Conservation (phyloP, 2,797 vertebrate genomes). For the Gobio occitaniae region DNA sequence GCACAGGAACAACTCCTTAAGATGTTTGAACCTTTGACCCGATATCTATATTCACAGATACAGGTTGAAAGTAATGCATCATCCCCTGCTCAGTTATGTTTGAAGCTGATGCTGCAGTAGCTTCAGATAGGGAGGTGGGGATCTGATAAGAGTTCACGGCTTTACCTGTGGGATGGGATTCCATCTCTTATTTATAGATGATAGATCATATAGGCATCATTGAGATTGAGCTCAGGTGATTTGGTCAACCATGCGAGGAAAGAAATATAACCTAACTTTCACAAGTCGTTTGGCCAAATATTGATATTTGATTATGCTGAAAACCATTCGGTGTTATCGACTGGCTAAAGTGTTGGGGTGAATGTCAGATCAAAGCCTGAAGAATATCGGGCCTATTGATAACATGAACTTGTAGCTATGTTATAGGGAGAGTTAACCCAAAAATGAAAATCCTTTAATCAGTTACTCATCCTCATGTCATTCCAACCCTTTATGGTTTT, state of each 20-base stretch:
- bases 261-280: neutral
- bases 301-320: neutral
- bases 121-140: neutral
- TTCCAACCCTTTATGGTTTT: neutral
- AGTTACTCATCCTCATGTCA: neutral
- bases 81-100: neutral
- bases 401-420: neutral
- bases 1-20: neutral
- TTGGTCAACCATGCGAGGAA: neutral
- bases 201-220: constrained; percentile 14
- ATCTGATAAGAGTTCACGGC: constrained; percentile 27
- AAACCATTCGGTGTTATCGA: neutral
- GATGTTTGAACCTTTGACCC: constrained; percentile 14
- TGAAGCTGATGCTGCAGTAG: constrained; percentile 1
- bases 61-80: constrained; percentile 20
- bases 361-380: neutral
- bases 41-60: constrained; percentile 13
- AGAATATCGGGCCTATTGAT: neutral
- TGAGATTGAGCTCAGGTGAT: neutral
- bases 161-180: constrained; percentile 23
- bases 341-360: neutral
- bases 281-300: neutral
- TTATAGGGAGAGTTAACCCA: neutral
- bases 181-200: constrained; percentile 19
- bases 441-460: neutral